Evolutionary conservation across 2,113 vertebrate genomes (phyloP).

Genomic region (Datnioides undecimradiatus): DNA sequence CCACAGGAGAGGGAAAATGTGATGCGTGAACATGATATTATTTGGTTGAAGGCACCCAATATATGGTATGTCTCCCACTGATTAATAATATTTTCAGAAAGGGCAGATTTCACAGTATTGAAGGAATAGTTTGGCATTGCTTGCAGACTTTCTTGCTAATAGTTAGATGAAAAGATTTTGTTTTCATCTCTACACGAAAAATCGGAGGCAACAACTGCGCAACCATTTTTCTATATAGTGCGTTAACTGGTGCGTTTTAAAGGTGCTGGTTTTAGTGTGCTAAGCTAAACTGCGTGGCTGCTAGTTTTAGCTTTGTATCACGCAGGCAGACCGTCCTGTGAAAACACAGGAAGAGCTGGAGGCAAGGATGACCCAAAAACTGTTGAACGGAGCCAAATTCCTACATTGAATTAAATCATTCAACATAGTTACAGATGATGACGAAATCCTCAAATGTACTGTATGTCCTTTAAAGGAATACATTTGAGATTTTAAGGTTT

Average conservation of each 20-base stretch:
- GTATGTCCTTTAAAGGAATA: too few species aligned
- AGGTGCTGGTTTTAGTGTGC: background rate
- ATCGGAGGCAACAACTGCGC: too few species aligned
- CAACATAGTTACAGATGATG: too few species aligned
- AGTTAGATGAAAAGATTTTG: background rate
- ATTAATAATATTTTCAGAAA: background rate
- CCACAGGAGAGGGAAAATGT: conserved; percentile 18
- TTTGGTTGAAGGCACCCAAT: background rate
- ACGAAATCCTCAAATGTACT: too few species aligned
- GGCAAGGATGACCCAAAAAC: too few species aligned
- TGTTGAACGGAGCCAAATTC: too few species aligned
- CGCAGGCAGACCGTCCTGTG: background rate
- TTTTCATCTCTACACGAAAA: background rate
- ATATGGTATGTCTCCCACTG: background rate
- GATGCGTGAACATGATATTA: conserved; percentile 21
- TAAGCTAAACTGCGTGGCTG: background rate
- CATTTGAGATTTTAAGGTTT: too few species aligned
- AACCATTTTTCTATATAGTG: too few species aligned
- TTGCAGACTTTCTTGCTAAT: background rate
- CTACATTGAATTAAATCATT: too few species aligned
- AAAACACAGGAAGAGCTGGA: background rate
- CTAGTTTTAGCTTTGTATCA: background rate
- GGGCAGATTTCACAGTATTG: background rate
- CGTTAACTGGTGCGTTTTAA: too few species aligned
- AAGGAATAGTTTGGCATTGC: background rate